Evolutionary conservation across 2,888 invertebrate genomes (phyloP).

Genomic region (Copidosoma aretas): DNA sequence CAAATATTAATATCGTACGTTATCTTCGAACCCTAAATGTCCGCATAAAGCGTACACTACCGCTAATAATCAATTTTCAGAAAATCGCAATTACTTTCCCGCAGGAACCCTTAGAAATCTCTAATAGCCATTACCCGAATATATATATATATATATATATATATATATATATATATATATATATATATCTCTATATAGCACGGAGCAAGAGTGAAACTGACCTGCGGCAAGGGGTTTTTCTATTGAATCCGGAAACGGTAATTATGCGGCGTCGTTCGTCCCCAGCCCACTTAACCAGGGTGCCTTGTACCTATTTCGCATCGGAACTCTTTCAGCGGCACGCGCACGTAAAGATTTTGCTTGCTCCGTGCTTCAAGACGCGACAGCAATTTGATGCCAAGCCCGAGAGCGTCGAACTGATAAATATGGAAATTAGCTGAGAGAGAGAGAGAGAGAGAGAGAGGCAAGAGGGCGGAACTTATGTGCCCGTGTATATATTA

Average conservation of each 20-base stretch:
- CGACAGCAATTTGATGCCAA: slow-evolving; percentile 9
- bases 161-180: too few species aligned
- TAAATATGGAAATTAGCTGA: slow-evolving; percentile 37
- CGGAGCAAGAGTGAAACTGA: neutral
- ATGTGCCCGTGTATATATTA: neutral
- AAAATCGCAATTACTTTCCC: too few species aligned
- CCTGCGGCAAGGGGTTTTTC: neutral
- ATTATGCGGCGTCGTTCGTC: neutral
- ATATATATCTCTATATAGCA: too few species aligned
- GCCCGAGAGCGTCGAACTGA: slow-evolving; percentile 20
- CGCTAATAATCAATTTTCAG: too few species aligned
- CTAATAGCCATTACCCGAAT: too few species aligned
- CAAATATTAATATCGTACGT: too few species aligned
- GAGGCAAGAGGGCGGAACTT: neutral
- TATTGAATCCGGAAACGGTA: neutral
- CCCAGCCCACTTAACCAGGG: neutral
- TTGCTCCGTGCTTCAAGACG: slow-evolving; percentile 9
- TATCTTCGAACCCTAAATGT: too few species aligned
- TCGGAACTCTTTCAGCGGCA: slow-evolving; percentile 18
- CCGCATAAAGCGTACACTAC: too few species aligned
- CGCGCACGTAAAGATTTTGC: slow-evolving; percentile 23
- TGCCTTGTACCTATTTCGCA: too few species aligned
- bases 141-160: too few species aligned
- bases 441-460: neutral
- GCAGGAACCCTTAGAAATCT: too few species aligned